Conservation (phyloP, 2,888 invertebrate genomes). For the Poecilobothrus nobilitatus region DNA sequence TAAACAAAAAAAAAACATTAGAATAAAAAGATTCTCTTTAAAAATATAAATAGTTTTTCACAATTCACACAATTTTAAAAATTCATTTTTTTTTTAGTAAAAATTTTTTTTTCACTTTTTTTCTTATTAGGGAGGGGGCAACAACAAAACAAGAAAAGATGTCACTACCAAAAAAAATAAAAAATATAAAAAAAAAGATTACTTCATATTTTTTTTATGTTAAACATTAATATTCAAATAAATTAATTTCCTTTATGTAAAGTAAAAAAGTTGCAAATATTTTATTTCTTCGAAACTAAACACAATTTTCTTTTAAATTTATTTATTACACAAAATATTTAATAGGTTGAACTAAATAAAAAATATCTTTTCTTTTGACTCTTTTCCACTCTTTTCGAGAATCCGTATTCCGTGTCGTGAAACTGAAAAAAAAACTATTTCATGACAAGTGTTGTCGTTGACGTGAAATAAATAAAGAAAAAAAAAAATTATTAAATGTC, state of each 20-base stretch:
- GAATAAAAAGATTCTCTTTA: too few species aligned
- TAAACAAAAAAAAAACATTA: too few species aligned
- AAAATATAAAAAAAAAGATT: background rate
- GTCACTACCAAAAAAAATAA: background rate
- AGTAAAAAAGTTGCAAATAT: too few species aligned
- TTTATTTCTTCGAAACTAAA: too few species aligned
- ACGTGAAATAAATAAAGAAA: background rate
- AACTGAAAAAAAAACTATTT: background rate
- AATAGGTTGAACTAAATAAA: background rate
- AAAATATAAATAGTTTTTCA: too few species aligned
- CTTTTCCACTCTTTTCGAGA: background rate
- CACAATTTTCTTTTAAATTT: too few species aligned
- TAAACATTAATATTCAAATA: background rate
- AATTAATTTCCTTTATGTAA: too few species aligned
- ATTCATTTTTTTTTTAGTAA: background rate
- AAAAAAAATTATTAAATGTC: too few species aligned
- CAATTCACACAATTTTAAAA: too few species aligned
- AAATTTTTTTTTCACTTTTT: background rate
- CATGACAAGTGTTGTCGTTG: background rate
- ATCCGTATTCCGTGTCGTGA: conserved; percentile 2
- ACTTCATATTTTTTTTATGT: background rate
- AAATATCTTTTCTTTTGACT: background rate
- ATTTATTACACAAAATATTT: background rate
- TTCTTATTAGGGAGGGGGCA: conserved; percentile 6
- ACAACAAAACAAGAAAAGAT: background rate